Conservation (phyloP, 1,140 invertebrate species). For the Tetragonula clypearis region DNA sequence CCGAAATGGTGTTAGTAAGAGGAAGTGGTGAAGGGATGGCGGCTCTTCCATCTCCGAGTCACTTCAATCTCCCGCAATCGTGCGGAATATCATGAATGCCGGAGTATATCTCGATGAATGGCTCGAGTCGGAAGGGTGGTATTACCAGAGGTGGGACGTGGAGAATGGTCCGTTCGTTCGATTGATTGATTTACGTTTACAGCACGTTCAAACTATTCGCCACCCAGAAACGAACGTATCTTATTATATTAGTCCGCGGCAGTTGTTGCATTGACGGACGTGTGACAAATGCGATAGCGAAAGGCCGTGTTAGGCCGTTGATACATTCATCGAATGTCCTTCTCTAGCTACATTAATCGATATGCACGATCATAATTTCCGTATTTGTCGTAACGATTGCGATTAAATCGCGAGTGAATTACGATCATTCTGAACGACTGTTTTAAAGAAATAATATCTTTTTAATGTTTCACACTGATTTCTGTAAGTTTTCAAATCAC, state of each 20-base stretch:
- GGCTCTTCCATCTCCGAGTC: conserved; percentile 68
- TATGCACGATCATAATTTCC: not conserved
- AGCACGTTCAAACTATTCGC: conserved; percentile 17
- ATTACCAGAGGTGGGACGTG: conserved; percentile 54
- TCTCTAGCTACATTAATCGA: not conserved
- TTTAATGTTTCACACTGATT: not conserved
- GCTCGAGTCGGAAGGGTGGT: conserved; percentile 64
- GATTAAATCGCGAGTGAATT: too few relatives aligned
- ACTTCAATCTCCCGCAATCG: conserved; percentile 73
- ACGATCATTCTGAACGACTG: not conserved
- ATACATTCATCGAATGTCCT: not conserved
- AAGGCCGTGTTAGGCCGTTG: not conserved
- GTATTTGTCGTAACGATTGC: not conserved
- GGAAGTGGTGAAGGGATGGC: conserved; percentile 39
- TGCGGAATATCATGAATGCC: conserved; percentile 75
- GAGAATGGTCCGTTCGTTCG: conserved; percentile 64
- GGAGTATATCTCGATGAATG: conserved; percentile 72
- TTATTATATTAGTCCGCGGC: conserved; percentile 41
- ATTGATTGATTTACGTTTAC: conserved; percentile 67
- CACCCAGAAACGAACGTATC: conserved; percentile 40
- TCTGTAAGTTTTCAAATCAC: not conserved
- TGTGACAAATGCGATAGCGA: not conserved
- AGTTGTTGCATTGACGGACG: not conserved
- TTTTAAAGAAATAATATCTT: not conserved
- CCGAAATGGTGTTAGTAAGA: conserved; percentile 23